Percentiles rank a stretch among this genome's conserved stretches.
Conservation (phyloP, 2,797 vertebrate species). For the Lates japonicus region DNA sequence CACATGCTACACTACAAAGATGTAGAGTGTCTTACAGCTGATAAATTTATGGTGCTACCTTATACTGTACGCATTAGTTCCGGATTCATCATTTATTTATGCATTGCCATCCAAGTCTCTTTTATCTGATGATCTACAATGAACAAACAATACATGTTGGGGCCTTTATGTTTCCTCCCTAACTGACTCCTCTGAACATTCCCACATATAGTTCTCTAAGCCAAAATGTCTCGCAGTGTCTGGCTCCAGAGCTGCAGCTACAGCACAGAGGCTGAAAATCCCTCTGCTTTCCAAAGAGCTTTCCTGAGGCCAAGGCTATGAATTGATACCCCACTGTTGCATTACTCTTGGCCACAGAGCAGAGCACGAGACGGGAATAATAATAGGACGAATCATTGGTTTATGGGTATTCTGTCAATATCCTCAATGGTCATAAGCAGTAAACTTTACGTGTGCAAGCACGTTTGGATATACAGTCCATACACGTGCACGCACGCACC, state of each 20-base stretch:
- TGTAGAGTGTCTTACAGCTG: neutral
- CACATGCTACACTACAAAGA: neutral
- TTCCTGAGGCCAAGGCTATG: constrained; percentile 79
- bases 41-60: constrained; percentile 14
- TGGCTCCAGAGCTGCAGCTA: constrained; percentile 59
- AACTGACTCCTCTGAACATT: constrained; percentile 56
- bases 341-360: constrained; percentile 79
- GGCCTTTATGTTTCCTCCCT: constrained; percentile 39
- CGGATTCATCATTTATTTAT: constrained; percentile 46
- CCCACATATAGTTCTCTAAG: constrained; percentile 55
- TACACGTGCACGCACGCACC: constrained; percentile 4
- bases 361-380: constrained; percentile 73
- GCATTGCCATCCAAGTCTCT: constrained; percentile 36
- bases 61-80: constrained; percentile 21
- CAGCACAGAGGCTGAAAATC: constrained; percentile 74
- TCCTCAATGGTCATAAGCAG: constrained; percentile 52
- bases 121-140: constrained; percentile 46
- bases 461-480: constrained; percentile 32
- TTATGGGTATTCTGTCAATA: constrained; percentile 69
- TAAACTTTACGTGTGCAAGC: constrained; percentile 53
- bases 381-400: constrained; percentile 74
- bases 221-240: constrained; percentile 58
- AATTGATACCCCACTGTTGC: constrained; percentile 83
- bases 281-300: constrained; percentile 80
- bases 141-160: constrained; percentile 49